Percentiles rank a stretch among this genome's conserved stretches.
Evolutionary conservation across 2,888 invertebrate species (phyloP).

Genomic region (Andrena chrysosceles): DNA sequence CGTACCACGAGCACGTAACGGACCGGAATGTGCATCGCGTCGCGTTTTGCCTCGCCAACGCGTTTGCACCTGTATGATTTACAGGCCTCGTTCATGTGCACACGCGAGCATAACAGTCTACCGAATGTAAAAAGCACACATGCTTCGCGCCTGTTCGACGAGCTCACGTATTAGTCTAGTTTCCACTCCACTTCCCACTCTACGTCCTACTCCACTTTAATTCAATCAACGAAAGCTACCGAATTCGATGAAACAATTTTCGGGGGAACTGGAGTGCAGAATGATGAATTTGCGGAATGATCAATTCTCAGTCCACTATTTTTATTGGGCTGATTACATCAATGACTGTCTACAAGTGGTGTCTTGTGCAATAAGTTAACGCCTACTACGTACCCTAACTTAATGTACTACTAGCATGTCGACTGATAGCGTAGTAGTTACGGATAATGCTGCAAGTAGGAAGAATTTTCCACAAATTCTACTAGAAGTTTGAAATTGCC

Average conservation of each 20-base stretch:
- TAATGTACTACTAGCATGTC: neutral
- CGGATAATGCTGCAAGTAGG: neutral
- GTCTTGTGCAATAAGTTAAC: neutral
- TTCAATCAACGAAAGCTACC: neutral
- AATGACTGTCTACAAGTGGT: neutral
- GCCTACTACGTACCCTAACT: neutral
- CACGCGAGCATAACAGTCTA: neutral
- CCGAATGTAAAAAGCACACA: neutral
- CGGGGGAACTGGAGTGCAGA: neutral
- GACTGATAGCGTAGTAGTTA: neutral
- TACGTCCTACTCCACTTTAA: neutral
- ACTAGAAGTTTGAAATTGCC: too few relatives aligned
- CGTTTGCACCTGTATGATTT: constrained; percentile 34
- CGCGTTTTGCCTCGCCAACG: constrained; percentile 19
- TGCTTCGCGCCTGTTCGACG: neutral
- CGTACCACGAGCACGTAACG: constrained; percentile 36
- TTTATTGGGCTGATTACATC: neutral
- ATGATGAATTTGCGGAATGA: neutral
- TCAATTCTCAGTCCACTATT: neutral
- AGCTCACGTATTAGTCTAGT: neutral
- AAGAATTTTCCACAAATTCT: neutral
- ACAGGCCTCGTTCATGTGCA: constrained; percentile 12
- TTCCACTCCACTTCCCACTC: neutral
- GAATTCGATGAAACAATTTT: neutral
- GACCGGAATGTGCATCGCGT: constrained; percentile 29